Conservation (phyloP, 2,113 vertebrate species). For the Elaphurus davidianus region DNA sequence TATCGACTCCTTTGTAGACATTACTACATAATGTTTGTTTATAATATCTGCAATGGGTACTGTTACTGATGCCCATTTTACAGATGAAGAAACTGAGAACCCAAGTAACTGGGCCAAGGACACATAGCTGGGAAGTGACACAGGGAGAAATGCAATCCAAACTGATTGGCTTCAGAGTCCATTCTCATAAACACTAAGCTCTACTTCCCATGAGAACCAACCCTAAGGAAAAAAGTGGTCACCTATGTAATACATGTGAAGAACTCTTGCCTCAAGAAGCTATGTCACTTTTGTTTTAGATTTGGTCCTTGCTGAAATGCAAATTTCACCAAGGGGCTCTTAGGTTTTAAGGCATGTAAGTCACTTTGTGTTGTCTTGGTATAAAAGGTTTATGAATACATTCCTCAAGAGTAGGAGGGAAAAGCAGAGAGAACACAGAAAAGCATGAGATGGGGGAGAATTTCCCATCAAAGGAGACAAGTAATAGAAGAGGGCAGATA, state of each 20-base stretch:
- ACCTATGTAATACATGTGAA: background rate
- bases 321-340: background rate
- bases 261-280: background rate
- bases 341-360: background rate
- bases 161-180: background rate
- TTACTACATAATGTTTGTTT: background rate
- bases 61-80: background rate
- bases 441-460: background rate
- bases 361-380: background rate
- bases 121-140: background rate
- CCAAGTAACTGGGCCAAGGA: background rate
- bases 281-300: background rate
- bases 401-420: background rate
- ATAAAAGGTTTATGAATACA: background rate
- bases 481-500: background rate
- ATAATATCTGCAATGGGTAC: background rate
- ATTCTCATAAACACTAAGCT: background rate
- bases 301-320: background rate
- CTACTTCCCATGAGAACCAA: background rate
- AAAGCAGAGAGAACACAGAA: background rate
- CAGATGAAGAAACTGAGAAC: background rate
- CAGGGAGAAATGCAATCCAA: background rate
- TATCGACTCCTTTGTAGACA: background rate
- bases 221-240: background rate
- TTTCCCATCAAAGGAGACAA: background rate